phyloP scores from a whole-genome alignment of 2,113 vertebrate species.

The Syngnathoides biaculeatus region DNA sequence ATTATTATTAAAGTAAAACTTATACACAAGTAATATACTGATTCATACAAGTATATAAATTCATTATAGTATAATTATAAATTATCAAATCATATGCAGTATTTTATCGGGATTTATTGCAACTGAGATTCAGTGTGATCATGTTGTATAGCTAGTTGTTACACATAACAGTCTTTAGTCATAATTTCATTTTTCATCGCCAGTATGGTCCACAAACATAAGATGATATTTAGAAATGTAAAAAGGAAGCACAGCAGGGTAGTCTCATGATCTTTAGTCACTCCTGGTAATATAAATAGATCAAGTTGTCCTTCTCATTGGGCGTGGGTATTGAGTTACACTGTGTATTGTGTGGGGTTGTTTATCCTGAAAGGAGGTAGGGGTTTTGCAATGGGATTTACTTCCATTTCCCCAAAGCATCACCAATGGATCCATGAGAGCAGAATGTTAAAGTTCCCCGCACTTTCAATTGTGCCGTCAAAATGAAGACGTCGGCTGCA shows the following conservation, averaged over 20 bases:
- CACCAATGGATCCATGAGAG: conserved; percentile 11
- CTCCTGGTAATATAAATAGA: conserved; percentile 43
- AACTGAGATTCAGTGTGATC: neutral
- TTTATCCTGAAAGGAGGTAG: neutral
- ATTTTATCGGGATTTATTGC: neutral
- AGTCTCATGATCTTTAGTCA: conserved; percentile 38
- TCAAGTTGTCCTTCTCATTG: conserved; percentile 31
- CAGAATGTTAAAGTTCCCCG: conserved; percentile 9
- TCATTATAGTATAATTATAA: no score
- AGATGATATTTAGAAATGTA: neutral
- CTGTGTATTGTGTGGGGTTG: conserved; percentile 26
- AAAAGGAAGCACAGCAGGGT: conserved; percentile 11
- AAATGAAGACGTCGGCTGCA: conserved; percentile 18
- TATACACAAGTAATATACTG: no score
- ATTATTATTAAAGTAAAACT: no score
- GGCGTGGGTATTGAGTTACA: conserved; percentile 25
- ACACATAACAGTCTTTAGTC: neutral
- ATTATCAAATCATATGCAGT: no score
- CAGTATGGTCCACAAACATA: neutral
- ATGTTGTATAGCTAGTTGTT: neutral
- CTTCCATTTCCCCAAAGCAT: conserved; percentile 21
- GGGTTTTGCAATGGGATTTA: conserved; percentile 13
- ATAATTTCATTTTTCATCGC: neutral
- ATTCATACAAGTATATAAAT: no score
- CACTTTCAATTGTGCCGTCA: conserved; percentile 26